Percentiles rank a stretch among this genome's conserved stretches.
Evolutionary conservation across 2,797 vertebrate species (phyloP).

Genomic region (Catamblyrhynchus diadema): DNA sequence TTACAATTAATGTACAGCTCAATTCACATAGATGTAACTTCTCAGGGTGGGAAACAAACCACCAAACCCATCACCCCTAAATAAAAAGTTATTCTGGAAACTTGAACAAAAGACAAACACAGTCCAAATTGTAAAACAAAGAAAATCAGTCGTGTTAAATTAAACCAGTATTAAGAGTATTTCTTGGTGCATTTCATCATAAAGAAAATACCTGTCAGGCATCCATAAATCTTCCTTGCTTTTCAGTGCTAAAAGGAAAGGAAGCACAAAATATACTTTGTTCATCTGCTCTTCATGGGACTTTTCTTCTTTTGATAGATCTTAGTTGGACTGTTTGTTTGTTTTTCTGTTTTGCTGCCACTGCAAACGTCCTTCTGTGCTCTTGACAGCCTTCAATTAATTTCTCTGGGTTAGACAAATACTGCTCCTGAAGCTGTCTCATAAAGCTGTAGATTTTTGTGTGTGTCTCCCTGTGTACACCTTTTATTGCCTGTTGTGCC

Average conservation of each 20-base stretch:
- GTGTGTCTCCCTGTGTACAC: background rate
- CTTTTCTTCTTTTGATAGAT: background rate
- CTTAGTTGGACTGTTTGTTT: background rate
- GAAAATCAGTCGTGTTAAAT: background rate
- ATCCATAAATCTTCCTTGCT: background rate
- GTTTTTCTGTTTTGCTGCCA: background rate
- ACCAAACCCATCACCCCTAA: background rate
- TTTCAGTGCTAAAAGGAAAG: background rate
- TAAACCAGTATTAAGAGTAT: background rate
- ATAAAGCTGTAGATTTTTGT: background rate
- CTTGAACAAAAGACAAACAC: background rate
- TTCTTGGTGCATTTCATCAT: background rate
- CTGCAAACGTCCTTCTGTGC: background rate
- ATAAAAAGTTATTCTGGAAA: background rate
- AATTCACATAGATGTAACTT: background rate
- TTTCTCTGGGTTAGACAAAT: slow-evolving; percentile 1
- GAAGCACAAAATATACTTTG: background rate
- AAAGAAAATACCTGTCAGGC: background rate
- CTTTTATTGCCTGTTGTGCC: background rate
- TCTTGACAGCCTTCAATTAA: background rate
- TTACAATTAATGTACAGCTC: background rate
- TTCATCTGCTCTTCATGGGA: background rate
- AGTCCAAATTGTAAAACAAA: background rate
- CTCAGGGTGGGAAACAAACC: background rate
- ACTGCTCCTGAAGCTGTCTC: background rate